Conservation (phyloP, 1,140 invertebrate species). For the Cydia pomonella region DNA sequence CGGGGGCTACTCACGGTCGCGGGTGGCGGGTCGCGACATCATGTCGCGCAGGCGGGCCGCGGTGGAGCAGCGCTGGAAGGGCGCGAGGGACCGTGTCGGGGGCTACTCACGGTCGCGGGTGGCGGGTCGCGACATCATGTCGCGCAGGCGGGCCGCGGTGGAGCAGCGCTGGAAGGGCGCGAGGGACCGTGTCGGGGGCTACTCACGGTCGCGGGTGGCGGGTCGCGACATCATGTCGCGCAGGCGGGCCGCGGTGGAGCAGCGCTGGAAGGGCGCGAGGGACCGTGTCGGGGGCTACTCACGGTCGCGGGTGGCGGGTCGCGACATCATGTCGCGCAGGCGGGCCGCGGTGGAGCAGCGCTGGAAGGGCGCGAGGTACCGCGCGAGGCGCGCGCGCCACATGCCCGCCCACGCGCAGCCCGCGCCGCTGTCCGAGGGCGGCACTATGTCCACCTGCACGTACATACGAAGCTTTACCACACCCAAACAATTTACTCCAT, state of each 20-base stretch:
- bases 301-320: conserved; percentile 55
- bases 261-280: conserved; percentile 51
- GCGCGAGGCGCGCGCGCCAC: conserved; percentile 47
- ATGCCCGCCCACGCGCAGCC: conserved; percentile 42
- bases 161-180: too few relatives aligned
- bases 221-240: conserved; percentile 50
- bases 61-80: too few relatives aligned
- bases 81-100: too few relatives aligned
- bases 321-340: conserved; percentile 49
- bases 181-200: not conserved
- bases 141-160: too few relatives aligned
- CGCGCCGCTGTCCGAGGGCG: not conserved
- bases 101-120: too few relatives aligned
- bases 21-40: too few relatives aligned
- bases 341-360: conserved; percentile 50
- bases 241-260: conserved; percentile 50
- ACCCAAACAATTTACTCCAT: too few relatives aligned
- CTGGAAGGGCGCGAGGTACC: conserved; percentile 52
- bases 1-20: too few relatives aligned
- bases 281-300: conserved; percentile 33
- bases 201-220: conserved; percentile 52
- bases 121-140: too few relatives aligned
- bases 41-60: too few relatives aligned
- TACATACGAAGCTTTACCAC: too few relatives aligned
- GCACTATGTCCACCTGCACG: conserved; percentile 32